Evolutionary conservation across 2,113 vertebrate genomes (phyloP).

Genomic region (Scortum barcoo): DNA sequence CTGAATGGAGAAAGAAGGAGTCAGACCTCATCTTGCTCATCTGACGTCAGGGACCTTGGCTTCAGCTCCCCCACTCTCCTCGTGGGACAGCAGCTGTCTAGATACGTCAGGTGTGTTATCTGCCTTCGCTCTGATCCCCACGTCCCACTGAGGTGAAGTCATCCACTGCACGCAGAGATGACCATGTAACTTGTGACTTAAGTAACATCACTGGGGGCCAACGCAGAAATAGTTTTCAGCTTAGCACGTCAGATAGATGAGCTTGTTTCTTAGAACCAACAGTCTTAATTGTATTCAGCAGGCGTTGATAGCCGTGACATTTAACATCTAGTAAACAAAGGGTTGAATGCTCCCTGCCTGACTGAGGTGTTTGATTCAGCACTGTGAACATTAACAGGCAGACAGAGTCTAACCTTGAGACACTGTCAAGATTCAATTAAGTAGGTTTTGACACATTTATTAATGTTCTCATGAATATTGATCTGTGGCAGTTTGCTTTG

Average conservation of each 20-base stretch:
- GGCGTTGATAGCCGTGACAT: neutral
- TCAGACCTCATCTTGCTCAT: constrained; percentile 10
- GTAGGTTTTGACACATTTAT: neutral
- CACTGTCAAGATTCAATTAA: neutral
- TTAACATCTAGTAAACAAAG: neutral
- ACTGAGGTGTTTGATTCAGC: neutral
- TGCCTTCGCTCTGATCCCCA: neutral
- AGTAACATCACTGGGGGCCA: neutral
- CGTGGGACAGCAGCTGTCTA: constrained; percentile 30
- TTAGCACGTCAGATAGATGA: neutral
- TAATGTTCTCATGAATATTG: neutral
- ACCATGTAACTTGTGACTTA: neutral
- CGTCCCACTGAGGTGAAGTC: constrained; percentile 24
- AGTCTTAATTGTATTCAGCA: neutral
- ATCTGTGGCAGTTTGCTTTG: neutral
- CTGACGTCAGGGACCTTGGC: neutral
- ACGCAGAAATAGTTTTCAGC: neutral
- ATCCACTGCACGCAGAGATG: constrained; percentile 6
- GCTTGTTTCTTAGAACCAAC: neutral
- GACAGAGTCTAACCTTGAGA: neutral
- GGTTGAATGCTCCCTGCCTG: neutral
- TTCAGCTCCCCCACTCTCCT: neutral
- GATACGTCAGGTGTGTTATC: constrained; percentile 18
- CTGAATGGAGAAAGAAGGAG: neutral
- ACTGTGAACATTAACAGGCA: neutral